A percentile compares a stretch with the other conserved stretches of the same genome.
phyloP scores from a whole-genome alignment of 2,888 invertebrate species.

The Stictocephala bisonia region DNA sequence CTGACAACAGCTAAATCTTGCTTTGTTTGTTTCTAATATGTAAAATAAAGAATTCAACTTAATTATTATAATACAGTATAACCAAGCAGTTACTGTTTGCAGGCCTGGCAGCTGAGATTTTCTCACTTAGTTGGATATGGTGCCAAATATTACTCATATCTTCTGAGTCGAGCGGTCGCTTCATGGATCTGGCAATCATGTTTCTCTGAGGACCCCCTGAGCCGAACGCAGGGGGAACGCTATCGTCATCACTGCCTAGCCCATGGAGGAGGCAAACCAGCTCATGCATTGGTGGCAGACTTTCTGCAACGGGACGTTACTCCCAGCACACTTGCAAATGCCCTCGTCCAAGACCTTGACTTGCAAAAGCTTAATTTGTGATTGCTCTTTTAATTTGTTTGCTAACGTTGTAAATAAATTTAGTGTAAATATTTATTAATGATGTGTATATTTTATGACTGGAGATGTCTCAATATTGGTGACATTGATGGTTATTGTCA shows the following conservation, averaged over 20 bases:
- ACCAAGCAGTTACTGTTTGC: slow-evolving; percentile 56
- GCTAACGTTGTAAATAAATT: too few relatives aligned
- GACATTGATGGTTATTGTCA: too few relatives aligned
- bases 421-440: too few relatives aligned
- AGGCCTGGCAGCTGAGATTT: slow-evolving; percentile 96
- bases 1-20: too few relatives aligned
- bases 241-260: slow-evolving; percentile 82
- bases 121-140: slow-evolving; percentile 98
- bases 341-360: slow-evolving; percentile 69
- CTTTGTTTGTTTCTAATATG: too few relatives aligned
- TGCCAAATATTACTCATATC: slow-evolving; percentile 98
- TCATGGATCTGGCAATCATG: slow-evolving; percentile 92
- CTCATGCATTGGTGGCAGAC: slow-evolving; percentile 74
- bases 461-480: too few relatives aligned
- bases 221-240: slow-evolving; percentile 79
- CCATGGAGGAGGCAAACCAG: slow-evolving; percentile 88
- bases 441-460: too few relatives aligned
- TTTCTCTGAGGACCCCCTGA: slow-evolving; percentile 83
- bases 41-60: background rate
- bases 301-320: slow-evolving; percentile 83
- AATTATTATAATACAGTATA: slow-evolving; percentile 46
- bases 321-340: slow-evolving; percentile 80
- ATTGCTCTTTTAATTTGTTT: too few relatives aligned
- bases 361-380: background rate
- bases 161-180: slow-evolving; percentile 93